Evolutionary conservation across 2,113 vertebrate genomes (phyloP).

Genomic region (Ciconia maguari): DNA sequence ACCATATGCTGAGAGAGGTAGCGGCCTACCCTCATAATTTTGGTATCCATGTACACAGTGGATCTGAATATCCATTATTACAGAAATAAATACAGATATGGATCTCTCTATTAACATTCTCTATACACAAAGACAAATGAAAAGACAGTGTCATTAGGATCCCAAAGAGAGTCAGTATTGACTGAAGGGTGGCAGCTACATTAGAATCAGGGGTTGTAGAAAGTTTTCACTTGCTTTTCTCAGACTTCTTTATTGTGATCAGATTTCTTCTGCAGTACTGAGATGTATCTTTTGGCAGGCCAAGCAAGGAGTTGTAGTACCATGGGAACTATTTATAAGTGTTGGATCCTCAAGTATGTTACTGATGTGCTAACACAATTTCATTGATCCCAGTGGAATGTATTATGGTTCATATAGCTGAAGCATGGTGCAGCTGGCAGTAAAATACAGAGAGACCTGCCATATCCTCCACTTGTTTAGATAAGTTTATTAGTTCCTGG

Average conservation of each 20-base stretch:
- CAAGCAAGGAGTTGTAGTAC: not conserved
- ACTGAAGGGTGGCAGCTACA: not conserved
- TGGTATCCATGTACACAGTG: not conserved
- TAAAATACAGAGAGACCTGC: not conserved
- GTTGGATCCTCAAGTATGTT: slow-evolving; percentile 1
- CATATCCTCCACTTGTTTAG: slow-evolving; percentile 4
- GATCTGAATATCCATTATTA: not conserved
- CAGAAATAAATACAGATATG: not conserved
- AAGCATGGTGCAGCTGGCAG: not conserved
- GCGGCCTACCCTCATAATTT: not conserved
- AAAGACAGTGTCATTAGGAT: not conserved
- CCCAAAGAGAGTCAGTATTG: not conserved
- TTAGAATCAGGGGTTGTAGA: not conserved
- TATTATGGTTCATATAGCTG: not conserved
- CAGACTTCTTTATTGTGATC: not conserved
- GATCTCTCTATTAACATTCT: not conserved
- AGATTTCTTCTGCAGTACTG: not conserved
- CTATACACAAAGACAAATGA: not conserved
- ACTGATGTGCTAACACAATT: slow-evolving; percentile 22
- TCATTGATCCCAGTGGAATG: slow-evolving; percentile 31
- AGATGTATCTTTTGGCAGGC: not conserved
- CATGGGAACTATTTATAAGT: slow-evolving; percentile 3
- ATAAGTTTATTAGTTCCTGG: slow-evolving; percentile 37
- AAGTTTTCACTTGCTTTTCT: not conserved
- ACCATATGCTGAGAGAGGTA: not conserved